Base-by-base conservation (phyloP, 2,113 vertebrate species). In the Garra rufa region DNA sequence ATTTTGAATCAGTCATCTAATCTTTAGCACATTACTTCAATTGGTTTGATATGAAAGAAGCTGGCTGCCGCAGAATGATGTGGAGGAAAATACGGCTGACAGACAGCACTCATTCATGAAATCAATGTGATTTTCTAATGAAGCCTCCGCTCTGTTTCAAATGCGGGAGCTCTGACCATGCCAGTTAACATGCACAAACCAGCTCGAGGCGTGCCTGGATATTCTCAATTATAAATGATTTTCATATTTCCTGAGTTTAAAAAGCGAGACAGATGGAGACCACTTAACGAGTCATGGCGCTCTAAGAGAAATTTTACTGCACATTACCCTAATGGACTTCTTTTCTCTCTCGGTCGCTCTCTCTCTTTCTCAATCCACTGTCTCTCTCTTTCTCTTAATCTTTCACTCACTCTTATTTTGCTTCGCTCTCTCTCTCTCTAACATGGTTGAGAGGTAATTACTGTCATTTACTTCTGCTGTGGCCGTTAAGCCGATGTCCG, bases 291-390 rank as follows among this genome's bases (percentile, higher is more conserved):
- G 92, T 93, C 92, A 91, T 86, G 90, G 87, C 89, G 89, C 87
- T 82, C 89, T 86, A 92, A 92, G 90, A 91, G 90, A 93, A 90
- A 93, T 93, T 92, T 92, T 91, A 93, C 94, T 91, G 93, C 85
- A 83, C 92, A 93, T 94, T 93, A 93, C 93, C 76, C 92, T 94
- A 94, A 94, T 94, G 93, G 92, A 93, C 93, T 91, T 91, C 86
- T 92, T 89, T 34, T 83, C 70, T 46, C 59, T 48, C 44, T 50
- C 30, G 8, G 24, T 74, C 85, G 9, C 34, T 80, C 70, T 69
- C 65, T 74, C 85, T 19, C 21, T 80, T 77, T 7, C 77, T 48
- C 82, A 44, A 24, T 73, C 75, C 30, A 57, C 74, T 34, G 8
- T 30, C 38, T 82, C 48, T 55, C 85, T 57, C 85, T 82, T 28